Conservation (phyloP, 1,140 invertebrate species). For the Dinoponera quadriceps region DNA sequence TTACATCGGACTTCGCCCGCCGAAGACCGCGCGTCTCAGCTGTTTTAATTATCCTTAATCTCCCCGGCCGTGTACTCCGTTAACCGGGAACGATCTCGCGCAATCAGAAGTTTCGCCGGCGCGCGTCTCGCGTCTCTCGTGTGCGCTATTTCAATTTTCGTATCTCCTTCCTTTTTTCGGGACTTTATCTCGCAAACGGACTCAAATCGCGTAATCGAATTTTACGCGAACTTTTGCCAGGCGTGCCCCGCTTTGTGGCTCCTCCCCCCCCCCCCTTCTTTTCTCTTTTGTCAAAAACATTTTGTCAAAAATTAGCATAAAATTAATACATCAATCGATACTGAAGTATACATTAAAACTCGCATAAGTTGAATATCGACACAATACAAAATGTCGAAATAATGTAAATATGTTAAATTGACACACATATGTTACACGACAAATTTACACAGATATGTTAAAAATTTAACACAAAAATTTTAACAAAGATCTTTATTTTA, state of each 20-base stretch:
- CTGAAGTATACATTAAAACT: no score
- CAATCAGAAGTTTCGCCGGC: slow-evolving; percentile 43
- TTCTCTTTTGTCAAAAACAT: no score
- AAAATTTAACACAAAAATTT: no score
- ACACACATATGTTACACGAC: no score
- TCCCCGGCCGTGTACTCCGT: not conserved
- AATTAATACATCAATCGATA: no score
- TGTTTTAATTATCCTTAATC: slow-evolving; percentile 70
- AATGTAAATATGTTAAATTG: no score
- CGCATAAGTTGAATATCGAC: no score
- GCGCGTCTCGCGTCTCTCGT: slow-evolving; percentile 13
- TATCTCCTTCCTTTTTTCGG: slow-evolving; percentile 11
- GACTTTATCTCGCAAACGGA: not conserved
- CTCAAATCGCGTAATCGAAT: slow-evolving; percentile 43
- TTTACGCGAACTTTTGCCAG: slow-evolving; percentile 14
- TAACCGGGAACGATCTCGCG: slow-evolving; percentile 18
- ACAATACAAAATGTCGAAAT: no score
- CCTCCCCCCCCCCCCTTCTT: no score
- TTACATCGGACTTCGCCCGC: not conserved
- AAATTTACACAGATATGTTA: no score
- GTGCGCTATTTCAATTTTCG: slow-evolving; percentile 8
- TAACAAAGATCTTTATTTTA: not conserved
- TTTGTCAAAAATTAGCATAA: no score
- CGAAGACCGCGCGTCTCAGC: not conserved
- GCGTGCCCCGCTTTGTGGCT: not conserved